Evolutionary conservation across 2,888 invertebrate genomes (phyloP).

Genomic region (Cryptophagus acutangulus): DNA sequence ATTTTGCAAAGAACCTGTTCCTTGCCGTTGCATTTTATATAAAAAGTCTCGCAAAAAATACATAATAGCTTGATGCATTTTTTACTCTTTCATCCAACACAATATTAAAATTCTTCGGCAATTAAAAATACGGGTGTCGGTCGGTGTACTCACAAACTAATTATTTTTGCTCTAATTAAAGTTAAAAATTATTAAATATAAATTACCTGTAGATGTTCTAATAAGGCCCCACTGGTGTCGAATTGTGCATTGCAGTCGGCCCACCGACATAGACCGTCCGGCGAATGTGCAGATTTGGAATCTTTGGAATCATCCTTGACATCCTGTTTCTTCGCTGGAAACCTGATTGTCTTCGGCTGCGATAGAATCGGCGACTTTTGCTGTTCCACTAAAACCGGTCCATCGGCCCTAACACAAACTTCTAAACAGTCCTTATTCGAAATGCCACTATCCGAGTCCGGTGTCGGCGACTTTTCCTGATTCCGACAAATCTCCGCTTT

Average conservation of each 20-base stretch:
- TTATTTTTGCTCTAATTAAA: no score
- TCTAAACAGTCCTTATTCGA: constrained; percentile 38
- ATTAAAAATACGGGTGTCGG: no score
- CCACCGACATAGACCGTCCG: constrained; percentile 66
- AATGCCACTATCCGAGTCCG: constrained; percentile 44
- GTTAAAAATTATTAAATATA: neutral
- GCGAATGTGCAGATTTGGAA: constrained; percentile 38
- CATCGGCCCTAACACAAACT: constrained; percentile 37
- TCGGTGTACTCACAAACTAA: no score
- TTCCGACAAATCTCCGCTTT: constrained; percentile 14
- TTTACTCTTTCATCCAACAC: no score
- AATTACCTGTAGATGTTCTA: constrained; percentile 80
- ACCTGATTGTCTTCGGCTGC: constrained; percentile 76
- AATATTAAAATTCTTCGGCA: no score
- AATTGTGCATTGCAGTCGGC: constrained; percentile 74
- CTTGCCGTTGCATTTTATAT: no score
- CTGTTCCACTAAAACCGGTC: constrained; percentile 31
- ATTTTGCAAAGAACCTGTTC: no score
- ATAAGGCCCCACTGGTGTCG: constrained; percentile 73
- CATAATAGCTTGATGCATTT: no score
- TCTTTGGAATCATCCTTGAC: constrained; percentile 36
- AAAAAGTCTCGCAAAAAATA: no score
- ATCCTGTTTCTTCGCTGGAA: constrained; percentile 56
- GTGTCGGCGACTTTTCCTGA: constrained; percentile 29
- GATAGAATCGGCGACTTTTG: constrained; percentile 73